A percentile compares a stretch with the other conserved stretches of the same genome.
These are phyloP conservation scores for Lasioglossum malachurum DNA, from an alignment of 2,888 invertebrate genomes.

Conservation along the genomic window DNA sequence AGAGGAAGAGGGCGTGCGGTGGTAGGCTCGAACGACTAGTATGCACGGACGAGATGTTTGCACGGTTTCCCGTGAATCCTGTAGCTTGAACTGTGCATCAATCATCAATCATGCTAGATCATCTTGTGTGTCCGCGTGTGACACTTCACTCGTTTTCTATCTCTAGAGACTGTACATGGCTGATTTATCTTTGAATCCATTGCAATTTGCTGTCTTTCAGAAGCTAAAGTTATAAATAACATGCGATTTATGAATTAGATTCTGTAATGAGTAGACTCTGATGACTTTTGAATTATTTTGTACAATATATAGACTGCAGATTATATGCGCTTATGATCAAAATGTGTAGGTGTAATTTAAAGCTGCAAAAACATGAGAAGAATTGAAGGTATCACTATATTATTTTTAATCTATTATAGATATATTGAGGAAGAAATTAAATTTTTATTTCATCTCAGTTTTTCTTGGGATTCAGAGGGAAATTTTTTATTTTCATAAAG, in stretches of 20 bases:
- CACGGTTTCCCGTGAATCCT: not conserved
- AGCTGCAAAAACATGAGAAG: too few species aligned
- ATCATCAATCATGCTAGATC: conserved; percentile 8
- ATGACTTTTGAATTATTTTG: too few species aligned
- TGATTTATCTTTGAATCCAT: not conserved
- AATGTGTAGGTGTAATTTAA: too few species aligned
- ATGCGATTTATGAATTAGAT: not conserved
- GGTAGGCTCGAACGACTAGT: not conserved
- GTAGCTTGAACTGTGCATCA: not conserved
- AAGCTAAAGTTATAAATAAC: not conserved
- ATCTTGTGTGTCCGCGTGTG: not conserved
- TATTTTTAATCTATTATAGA: too few species aligned
- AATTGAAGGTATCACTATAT: too few species aligned
- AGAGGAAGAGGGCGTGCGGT: not conserved
- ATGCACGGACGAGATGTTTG: not conserved
- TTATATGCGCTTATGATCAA: too few species aligned
- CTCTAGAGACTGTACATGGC: not conserved
- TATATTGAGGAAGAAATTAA: too few species aligned
- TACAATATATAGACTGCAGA: too few species aligned
- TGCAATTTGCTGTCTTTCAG: not conserved
- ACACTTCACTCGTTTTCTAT: not conserved
- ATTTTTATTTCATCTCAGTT: too few species aligned
- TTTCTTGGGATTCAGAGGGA: too few species aligned
- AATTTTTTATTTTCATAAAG: too few species aligned
- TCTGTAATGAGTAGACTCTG: not conserved